Evolutionary conservation across 2,888 invertebrate genomes (phyloP), one percentile per base, ranked within the genome.

Genomic region (Xestoiulus laeticollis): DNA sequence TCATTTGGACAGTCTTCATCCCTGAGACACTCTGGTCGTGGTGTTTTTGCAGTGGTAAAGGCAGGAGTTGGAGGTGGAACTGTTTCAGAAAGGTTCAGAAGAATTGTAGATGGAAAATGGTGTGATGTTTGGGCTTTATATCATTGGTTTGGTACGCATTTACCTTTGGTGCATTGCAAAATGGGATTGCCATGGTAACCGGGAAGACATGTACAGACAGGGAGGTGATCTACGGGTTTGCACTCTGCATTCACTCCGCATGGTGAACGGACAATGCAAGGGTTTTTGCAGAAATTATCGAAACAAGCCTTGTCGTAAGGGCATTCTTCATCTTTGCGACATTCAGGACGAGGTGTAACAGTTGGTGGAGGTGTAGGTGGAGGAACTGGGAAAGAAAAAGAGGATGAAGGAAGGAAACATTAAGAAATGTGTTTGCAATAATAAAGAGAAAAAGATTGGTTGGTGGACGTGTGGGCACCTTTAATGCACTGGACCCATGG

Each of bases 281-380:
- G 97, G 92, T 97, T 95, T 90, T 94, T 94, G 91, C 97, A 97
- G 93, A 96, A 96, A 92, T 96, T 96, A 91, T 96, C 96, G 87
- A 95, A 93, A 91, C 97, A 97, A 87, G 96, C 97, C 89, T 96
- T 92, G 89, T 95, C 94, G 90, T 95, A 95, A 0, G 96, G 95
- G 90, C 97, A 97, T 89, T 97, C 96, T 30, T 94, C 93, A 90
- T 97, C 97, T 90, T 94, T 93, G 88, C 93, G 93, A 91, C 97
- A 96, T 92, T 96, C 95, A 1, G 95, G 91, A 93, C 93, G 90
- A 94, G 93, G 44, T 16, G 87, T 86, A 19, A 88, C 59, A 19
- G 87, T 87, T n/a, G 88, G 86, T 33, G 85, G 85, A 59, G 53
- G 30, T 14, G 78, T 86, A 6, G 87, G 22, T 22, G 87, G 82